Evolutionary conservation across 2,797 vertebrate genomes (phyloP), one percentile per base, ranked within the genome.

Genomic region (Neosilurus mollespiculum): DNA sequence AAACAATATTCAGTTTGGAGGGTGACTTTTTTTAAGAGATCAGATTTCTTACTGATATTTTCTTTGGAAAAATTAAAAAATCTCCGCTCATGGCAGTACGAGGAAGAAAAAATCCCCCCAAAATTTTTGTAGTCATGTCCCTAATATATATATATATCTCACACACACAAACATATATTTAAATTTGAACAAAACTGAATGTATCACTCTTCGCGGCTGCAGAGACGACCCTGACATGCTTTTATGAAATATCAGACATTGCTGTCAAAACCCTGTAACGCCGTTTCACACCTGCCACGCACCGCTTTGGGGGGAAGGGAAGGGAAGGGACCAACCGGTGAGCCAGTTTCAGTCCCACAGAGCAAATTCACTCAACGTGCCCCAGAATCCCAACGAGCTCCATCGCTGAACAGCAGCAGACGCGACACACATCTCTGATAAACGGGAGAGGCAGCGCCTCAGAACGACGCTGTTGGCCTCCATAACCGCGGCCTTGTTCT

Each of bases 211-310:
- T 69, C 30, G 67, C 24, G 9, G 70, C 51, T 75, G 80, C 26
- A 9, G 64, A 84, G 71, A 85, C 61, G 73, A 14, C 22, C 70
- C 62, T 61, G 12, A 82, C 64, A 72, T 78, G 20, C 81, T 78
- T 51, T 15, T 24, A 26, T 66, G 83, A 85, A 65, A 84, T 16
- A 59, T 20, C 77, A 83, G 81, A 71, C 54, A 51, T 70, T 51
- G 56, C 34, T 61, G 64, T 83, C 1, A 11, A 86, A 86, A 87
- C 54, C 62, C 82, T 80, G 49, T 66, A 80, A 83, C 73, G 64
- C 49, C 82, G 81, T 83, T 82, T 84, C 84, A 87, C 88, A 87
- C 84, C 87, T 88, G 88, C 83, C 71, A 82, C 86, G 80, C 65
- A 43, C 24, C 43, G 51, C 16, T 6, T 34, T 56, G 56, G 43